Percentiles rank a stretch among this genome's conserved stretches.
Evolutionary conservation across 2,797 vertebrate species (phyloP).

Genomic region (Muscicapa comitata): DNA sequence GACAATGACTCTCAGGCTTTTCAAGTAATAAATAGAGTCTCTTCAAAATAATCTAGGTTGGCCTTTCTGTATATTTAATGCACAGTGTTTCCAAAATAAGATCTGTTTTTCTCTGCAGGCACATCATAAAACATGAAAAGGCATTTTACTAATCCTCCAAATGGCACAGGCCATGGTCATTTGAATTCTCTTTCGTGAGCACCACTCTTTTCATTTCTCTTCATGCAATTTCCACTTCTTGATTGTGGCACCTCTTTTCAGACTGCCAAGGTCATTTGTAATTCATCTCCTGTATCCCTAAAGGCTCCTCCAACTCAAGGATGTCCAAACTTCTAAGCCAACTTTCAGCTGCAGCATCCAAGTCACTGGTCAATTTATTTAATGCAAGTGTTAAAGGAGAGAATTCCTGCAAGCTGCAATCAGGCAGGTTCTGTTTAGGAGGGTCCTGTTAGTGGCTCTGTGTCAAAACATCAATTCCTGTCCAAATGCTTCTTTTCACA

Average conservation of each 20-base stretch:
- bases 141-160: neutral
- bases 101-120: neutral
- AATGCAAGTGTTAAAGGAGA: neutral
- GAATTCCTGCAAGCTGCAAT: neutral
- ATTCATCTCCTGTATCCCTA: neutral
- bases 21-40: neutral
- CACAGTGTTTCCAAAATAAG: neutral
- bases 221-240: neutral
- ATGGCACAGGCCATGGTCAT: accelerated
- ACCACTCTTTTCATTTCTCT: neutral
- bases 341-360: neutral
- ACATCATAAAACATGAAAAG: neutral
- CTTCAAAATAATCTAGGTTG: neutral
- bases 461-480: neutral
- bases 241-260: neutral
- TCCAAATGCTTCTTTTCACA: neutral
- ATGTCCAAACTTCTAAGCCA: neutral
- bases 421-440: neutral
- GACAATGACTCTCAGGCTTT: neutral
- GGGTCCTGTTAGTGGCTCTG: neutral
- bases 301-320: neutral
- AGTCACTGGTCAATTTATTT: neutral
- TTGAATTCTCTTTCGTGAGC: neutral
- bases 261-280: neutral
- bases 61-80: neutral